A percentile compares a stretch with the other conserved stretches of the same genome.
Conservation (phyloP, 2,113 vertebrate species). For the Saguinus imperator region DNA sequence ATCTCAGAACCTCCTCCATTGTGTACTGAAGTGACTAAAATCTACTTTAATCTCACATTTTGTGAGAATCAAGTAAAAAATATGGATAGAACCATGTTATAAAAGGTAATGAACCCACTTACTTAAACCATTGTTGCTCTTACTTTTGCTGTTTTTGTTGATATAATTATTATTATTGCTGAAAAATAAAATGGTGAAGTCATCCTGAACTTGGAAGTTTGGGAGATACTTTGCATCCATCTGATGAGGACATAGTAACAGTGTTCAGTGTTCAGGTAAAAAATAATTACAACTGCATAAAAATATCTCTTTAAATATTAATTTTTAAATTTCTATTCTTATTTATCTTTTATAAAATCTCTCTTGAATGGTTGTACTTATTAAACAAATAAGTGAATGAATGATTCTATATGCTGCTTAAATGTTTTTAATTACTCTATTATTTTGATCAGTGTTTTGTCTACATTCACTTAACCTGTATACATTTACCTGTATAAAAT, state of each 20-base stretch:
- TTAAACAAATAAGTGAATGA: background rate
- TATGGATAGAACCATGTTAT: background rate
- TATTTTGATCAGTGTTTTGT: background rate
- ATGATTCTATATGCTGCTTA: background rate
- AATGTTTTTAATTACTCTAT: background rate
- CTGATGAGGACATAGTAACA: background rate
- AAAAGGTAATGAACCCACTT: background rate
- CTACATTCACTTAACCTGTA: background rate
- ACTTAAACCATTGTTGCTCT: background rate
- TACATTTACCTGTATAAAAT: background rate
- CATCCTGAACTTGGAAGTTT: background rate
- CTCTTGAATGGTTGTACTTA: background rate
- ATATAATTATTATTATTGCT: background rate
- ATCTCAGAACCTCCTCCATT: background rate
- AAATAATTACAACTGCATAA: background rate
- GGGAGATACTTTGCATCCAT: background rate
- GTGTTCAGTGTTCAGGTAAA: background rate
- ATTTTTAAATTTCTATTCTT: background rate
- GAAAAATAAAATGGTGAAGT: background rate
- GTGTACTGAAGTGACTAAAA: background rate
- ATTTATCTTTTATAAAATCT: background rate
- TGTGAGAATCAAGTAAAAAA: background rate
- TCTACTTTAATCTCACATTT: background rate
- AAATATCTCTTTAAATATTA: background rate
- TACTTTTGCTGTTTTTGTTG: background rate